phyloP scores from a whole-genome alignment of 2,113 vertebrate species.

The Thalassoma bifasciatum region DNA sequence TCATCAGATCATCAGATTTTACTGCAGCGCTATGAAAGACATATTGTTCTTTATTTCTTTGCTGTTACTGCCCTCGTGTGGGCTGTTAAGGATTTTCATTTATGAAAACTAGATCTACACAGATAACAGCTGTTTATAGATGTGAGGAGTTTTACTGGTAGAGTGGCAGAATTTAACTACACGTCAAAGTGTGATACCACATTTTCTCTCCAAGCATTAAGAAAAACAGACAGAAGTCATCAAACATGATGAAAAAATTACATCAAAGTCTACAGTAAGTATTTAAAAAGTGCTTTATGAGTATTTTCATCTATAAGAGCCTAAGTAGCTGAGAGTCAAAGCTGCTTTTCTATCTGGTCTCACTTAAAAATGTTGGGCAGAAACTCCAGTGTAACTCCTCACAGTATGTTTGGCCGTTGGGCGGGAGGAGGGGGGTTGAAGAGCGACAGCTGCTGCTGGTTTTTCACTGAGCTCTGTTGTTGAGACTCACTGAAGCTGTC shows the following conservation, averaged over 20 bases:
- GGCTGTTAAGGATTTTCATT: neutral
- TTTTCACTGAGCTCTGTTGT: conserved; percentile 66
- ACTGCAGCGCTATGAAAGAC: neutral
- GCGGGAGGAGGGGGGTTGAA: conserved; percentile 7
- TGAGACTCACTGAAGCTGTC: conserved; percentile 38
- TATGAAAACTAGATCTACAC: conserved; percentile 3
- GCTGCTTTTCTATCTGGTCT: neutral
- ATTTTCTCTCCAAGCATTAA: neutral
- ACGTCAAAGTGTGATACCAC: neutral
- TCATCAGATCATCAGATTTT: too few relatives aligned
- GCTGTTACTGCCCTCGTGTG: conserved; percentile 55
- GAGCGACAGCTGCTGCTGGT: conserved; percentile 69
- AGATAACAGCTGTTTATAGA: conserved; percentile 2
- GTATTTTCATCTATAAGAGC: neutral
- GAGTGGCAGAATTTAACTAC: neutral
- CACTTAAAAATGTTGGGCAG: neutral
- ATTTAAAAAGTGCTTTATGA: neutral
- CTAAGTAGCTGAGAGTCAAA: neutral
- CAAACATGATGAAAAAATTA: neutral
- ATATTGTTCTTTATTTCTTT: neutral
- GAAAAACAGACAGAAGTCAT: neutral
- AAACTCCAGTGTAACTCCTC: neutral
- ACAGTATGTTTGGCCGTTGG: conserved; percentile 44
- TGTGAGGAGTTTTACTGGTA: too few relatives aligned
- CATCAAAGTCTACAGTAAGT: neutral